Conservation (phyloP, 2,113 vertebrate species). For the Sarotherodon lohbergeri region DNA sequence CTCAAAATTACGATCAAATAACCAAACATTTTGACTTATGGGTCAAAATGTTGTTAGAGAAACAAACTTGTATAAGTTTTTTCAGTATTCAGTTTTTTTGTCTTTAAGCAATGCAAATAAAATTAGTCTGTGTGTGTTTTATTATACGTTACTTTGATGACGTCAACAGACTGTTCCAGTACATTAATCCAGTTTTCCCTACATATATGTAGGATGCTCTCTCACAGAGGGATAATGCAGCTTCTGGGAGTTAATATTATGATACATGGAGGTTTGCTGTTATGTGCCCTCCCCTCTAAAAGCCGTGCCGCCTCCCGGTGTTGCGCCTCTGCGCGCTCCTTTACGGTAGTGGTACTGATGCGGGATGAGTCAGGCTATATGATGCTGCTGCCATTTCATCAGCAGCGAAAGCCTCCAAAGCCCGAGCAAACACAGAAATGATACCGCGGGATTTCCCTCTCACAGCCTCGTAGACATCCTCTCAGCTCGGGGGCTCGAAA, state of each 20-base stretch:
- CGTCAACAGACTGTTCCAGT: neutral
- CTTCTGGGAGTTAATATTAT: neutral
- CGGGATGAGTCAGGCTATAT: slow-evolving; percentile 89
- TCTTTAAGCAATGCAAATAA: neutral
- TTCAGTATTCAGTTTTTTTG: accelerated
- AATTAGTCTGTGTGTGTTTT: neutral
- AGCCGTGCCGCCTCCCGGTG: neutral
- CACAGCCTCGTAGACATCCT: neutral
- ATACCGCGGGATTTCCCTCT: slow-evolving; percentile 21
- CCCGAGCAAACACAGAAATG: slow-evolving; percentile 31
- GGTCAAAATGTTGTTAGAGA: neutral
- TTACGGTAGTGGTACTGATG: slow-evolving; percentile 83
- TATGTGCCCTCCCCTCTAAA: too few species aligned
- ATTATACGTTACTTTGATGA: accelerated
- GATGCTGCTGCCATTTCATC: slow-evolving; percentile 89
- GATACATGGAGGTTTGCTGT: neutral
- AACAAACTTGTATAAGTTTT: neutral
- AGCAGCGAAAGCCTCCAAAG: slow-evolving; percentile 63
- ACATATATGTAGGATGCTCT: neutral
- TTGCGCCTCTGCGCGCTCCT: slow-evolving; percentile 53
- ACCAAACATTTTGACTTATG: neutral
- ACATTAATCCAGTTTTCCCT: neutral
- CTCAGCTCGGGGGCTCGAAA: neutral
- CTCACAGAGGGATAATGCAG: neutral
- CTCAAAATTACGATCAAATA: neutral